Evolutionary conservation across 92 coral and sea anemone genomes (phyloP).

Genomic region (Parazoanthus swiftii): DNA sequence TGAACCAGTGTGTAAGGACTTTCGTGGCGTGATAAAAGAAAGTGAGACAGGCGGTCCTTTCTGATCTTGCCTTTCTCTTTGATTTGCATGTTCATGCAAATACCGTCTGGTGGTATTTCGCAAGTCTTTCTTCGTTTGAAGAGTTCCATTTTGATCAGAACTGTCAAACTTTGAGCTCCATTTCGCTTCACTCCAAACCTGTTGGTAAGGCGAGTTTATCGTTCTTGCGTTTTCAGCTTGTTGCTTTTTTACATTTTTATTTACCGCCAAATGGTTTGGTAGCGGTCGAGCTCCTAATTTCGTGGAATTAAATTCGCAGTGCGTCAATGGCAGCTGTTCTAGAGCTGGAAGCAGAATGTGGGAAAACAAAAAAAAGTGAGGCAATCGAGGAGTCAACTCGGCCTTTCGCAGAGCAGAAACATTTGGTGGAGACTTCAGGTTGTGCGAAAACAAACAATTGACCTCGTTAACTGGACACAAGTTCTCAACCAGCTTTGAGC

Average conservation of each 20-base stretch:
- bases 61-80: neutral
- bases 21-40: neutral
- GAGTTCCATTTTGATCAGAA: neutral
- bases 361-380: neutral
- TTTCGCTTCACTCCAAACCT: neutral
- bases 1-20: neutral
- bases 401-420: neutral
- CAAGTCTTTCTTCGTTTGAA: neutral
- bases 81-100: neutral
- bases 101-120: neutral
- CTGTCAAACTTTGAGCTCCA: neutral
- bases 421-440: neutral
- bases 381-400: neutral
- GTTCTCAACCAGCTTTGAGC: slow-evolving; percentile 4
- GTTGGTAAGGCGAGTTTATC: neutral
- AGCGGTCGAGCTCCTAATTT: neutral
- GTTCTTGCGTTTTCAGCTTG: neutral
- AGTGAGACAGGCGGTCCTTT: neutral
- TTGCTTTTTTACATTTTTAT: neutral
- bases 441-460: neutral
- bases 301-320: neutral
- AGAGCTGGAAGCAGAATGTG: neutral
- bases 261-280: neutral
- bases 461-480: neutral
- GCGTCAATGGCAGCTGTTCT: neutral